phyloP scores from a whole-genome alignment of 1,140 invertebrate species.

The Drosophila subobscura region DNA sequence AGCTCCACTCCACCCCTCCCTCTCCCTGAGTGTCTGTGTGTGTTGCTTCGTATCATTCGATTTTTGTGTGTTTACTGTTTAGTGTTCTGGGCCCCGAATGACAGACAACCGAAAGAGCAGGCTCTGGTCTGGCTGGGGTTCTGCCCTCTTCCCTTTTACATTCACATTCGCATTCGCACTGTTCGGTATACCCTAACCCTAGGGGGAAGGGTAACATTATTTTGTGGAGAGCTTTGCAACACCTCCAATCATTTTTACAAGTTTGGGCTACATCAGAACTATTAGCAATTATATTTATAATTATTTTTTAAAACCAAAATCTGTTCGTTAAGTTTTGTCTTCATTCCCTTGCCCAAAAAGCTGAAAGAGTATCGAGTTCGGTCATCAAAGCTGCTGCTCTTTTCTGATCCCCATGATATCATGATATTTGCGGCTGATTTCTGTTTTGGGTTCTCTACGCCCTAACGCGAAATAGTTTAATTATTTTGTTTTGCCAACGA shows the following conservation, averaged over 20 bases:
- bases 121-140: not conserved
- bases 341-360: too few species aligned
- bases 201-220: not conserved
- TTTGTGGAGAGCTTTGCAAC: too few species aligned
- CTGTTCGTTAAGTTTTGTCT: too few species aligned
- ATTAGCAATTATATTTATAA: too few species aligned
- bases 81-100: slow-evolving; percentile 14
- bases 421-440: slow-evolving; percentile 29
- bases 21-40: not conserved
- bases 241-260: not conserved
- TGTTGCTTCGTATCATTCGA: slow-evolving; percentile 28
- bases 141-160: not conserved
- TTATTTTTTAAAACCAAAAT: too few species aligned
- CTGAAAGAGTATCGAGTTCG: not conserved
- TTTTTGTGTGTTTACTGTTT: slow-evolving; percentile 42
- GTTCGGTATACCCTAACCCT: not conserved
- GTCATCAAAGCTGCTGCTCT: not conserved
- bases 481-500: slow-evolving; percentile 68
- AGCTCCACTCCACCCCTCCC: not conserved
- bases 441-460: not conserved
- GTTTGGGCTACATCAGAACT: too few species aligned
- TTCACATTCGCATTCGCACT: not conserved
- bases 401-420: slow-evolving; percentile 13
- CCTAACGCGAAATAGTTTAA: slow-evolving; percentile 66
- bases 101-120: slow-evolving; percentile 3